phyloP scores from a whole-genome alignment of 2,888 invertebrate genomes.

The Catocala nupta region DNA sequence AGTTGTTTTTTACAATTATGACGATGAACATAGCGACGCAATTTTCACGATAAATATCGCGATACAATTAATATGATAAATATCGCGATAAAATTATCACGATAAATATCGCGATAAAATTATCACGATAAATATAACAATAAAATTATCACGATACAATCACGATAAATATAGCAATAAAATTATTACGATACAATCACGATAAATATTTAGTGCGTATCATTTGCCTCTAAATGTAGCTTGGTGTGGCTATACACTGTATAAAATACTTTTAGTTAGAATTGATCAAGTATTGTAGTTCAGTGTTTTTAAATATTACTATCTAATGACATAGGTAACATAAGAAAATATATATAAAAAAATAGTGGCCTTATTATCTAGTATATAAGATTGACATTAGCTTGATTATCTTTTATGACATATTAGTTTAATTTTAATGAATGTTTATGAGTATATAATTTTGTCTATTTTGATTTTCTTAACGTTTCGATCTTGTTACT shows the following conservation, averaged over 20 bases:
- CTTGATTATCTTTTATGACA: neutral
- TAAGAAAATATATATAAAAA: neutral
- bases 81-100: too few relatives aligned
- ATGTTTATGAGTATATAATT: neutral
- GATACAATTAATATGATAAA: too few relatives aligned
- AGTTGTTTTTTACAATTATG: too few relatives aligned
- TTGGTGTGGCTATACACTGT: neutral
- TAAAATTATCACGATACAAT: too few relatives aligned
- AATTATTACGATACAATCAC: too few relatives aligned
- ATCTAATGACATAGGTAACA: neutral
- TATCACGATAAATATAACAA: too few relatives aligned
- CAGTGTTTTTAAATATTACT: neutral
- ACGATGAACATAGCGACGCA: too few relatives aligned
- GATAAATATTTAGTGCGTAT: too few relatives aligned
- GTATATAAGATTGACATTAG: conserved; percentile 2
- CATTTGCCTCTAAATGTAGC: too few relatives aligned
- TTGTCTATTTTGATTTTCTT: neutral
- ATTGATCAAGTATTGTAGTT: conserved; percentile 5
- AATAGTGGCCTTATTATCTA: conserved; percentile 3
- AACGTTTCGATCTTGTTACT: neutral
- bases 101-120: too few relatives aligned
- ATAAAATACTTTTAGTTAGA: neutral
- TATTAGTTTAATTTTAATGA: neutral
- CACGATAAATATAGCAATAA: too few relatives aligned
- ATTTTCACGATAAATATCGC: too few relatives aligned